phyloP scores from a whole-genome alignment of 2,888 invertebrate species.

The Cryptocephalus moraei region DNA sequence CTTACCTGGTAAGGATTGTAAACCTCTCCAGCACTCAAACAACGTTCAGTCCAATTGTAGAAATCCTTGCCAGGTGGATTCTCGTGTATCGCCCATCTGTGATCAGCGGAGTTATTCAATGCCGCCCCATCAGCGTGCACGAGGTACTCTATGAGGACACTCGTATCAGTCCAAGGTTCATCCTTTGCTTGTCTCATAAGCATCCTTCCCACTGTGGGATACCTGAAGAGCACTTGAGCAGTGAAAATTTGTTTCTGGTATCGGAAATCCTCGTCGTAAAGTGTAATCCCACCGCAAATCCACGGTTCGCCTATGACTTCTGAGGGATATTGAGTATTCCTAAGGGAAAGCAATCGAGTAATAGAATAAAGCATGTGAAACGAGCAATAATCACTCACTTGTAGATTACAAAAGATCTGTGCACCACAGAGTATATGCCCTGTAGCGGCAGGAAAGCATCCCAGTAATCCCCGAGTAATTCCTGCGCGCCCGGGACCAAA shows the following conservation, averaged over 20 bases:
- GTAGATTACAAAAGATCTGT: slow-evolving; percentile 69
- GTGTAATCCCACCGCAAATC: slow-evolving; percentile 54
- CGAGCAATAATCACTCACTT: slow-evolving; percentile 40
- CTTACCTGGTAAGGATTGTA: slow-evolving; percentile 66
- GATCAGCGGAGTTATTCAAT: slow-evolving; percentile 60
- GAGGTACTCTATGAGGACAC: slow-evolving; percentile 70
- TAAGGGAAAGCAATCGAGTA: slow-evolving; percentile 13
- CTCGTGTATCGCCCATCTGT: slow-evolving; percentile 79
- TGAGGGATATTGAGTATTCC: slow-evolving; percentile 41
- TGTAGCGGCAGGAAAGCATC: slow-evolving; percentile 78
- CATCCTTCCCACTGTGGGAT: slow-evolving; percentile 79
- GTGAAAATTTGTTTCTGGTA: slow-evolving; percentile 65
- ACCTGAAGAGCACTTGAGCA: slow-evolving; percentile 63
- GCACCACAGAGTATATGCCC: slow-evolving; percentile 67
- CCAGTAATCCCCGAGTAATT: slow-evolving; percentile 66
- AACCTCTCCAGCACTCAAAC: slow-evolving; percentile 65
- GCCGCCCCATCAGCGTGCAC: slow-evolving; percentile 80
- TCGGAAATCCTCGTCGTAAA: slow-evolving; percentile 53
- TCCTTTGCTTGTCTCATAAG: slow-evolving; percentile 72
- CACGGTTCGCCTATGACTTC: slow-evolving; percentile 40
- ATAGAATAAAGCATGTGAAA: background rate
- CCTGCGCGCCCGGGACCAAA: slow-evolving; percentile 59
- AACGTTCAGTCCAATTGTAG: slow-evolving; percentile 82
- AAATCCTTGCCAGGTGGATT: slow-evolving; percentile 74
- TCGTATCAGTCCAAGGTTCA: slow-evolving; percentile 76